Conservation (phyloP, 2,888 invertebrate genomes). For the Ormyrus rosae region DNA sequence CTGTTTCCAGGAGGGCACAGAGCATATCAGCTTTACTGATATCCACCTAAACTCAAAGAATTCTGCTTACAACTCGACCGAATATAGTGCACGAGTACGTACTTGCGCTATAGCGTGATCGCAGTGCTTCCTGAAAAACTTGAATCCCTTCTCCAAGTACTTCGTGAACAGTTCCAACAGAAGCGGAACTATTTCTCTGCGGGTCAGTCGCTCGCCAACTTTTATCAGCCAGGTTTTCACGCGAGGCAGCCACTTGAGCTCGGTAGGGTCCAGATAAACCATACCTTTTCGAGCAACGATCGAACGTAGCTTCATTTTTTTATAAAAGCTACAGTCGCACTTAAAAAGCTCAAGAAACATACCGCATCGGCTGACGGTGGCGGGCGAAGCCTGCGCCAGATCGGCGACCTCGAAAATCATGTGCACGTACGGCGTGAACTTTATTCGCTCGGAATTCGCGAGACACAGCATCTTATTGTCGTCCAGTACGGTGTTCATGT, state of each 20-base stretch:
- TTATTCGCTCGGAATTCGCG: constrained; percentile 93
- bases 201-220: constrained; percentile 77
- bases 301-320: constrained; percentile 58
- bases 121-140: constrained; percentile 83
- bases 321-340: neutral
- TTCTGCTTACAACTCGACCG: no score
- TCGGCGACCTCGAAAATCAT: constrained; percentile 91
- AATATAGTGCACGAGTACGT: neutral
- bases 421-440: constrained; percentile 91
- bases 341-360: constrained; percentile 58
- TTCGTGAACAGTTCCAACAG: constrained; percentile 82
- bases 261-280: constrained; percentile 92
- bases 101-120: constrained; percentile 87
- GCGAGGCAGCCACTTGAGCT: constrained; percentile 88
- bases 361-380: constrained; percentile 85
- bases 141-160: constrained; percentile 83
- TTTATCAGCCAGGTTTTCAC: constrained; percentile 86
- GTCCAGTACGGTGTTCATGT: constrained; percentile 93
- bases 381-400: constrained; percentile 92
- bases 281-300: constrained; percentile 79
- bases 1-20: constrained; percentile 84
- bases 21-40: constrained; percentile 88
- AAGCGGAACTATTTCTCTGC: constrained; percentile 79
- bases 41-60: constrained; percentile 80
- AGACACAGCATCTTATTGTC: constrained; percentile 96